Conservation (phyloP, 2,797 vertebrate species). For the Onychomys torridus region DNA sequence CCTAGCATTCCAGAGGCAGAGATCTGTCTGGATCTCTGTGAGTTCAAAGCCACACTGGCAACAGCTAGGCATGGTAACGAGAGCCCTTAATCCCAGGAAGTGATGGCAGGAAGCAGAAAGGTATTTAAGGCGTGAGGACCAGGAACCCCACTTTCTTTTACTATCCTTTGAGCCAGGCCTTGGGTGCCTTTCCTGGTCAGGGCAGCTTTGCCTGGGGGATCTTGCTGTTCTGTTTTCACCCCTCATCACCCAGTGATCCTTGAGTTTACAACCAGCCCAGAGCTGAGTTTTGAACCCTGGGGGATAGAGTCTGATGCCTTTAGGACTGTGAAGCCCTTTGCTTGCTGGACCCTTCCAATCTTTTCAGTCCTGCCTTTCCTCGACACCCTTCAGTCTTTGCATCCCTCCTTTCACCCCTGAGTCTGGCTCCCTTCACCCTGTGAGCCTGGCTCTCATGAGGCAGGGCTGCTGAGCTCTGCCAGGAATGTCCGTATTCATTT, state of each 20-base stretch:
- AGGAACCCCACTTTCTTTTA: neutral
- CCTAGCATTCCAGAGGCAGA: no score
- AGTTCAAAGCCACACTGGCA: no score
- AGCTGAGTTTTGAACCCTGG: neutral
- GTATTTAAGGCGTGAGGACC: no score
- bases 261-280: neutral
- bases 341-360: accelerated
- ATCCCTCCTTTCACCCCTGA: neutral
- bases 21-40: no score
- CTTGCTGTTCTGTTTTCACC: neutral
- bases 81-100: no score
- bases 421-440: neutral
- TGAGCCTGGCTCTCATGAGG: neutral
- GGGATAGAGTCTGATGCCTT: neutral
- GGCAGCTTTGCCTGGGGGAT: accelerated
- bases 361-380: neutral
- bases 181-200: neutral
- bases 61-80: no score
- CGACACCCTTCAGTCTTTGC: neutral
- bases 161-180: neutral
- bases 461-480: neutral
- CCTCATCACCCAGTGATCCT: neutral
- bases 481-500: neutral
- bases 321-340: neutral
- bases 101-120: no score